Base-by-base conservation (phyloP, 1,140 invertebrate species). In the Eumaeus atala region DNA sequence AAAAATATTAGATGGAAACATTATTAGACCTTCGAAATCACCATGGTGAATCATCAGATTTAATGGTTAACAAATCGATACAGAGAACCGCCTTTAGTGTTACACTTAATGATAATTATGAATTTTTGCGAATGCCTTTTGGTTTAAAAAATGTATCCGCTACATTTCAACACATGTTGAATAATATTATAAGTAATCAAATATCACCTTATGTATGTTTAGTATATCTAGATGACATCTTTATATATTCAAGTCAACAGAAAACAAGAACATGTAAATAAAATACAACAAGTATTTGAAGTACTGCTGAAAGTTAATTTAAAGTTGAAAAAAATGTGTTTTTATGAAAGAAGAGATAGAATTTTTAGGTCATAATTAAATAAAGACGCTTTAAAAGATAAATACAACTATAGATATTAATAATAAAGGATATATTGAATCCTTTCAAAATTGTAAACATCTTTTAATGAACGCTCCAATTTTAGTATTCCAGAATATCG, bases 201-300 rank as follows among this genome's bases (percentile, higher is more conserved):
- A 51, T 48, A 67, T 4, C 57, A 48, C 44, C 56, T 54, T 28
- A 42, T 54, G 47, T 63, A 28, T 68, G 66, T 58, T 68, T 73
- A 52, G 68, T 81, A 7, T 88, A 85, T 54, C 44, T 83, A 37
- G 84, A 88, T 55, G 84, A 87, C 48, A 72, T 89, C 0, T 64
- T 89, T 3, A 63, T 88, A 11, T 79, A 67, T 53, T 36, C 49
- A 7, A 53, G n/a, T n/a, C 67, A 51, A 48, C 2, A 48, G 9
- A 33, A 52, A 51, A 63, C 61, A 21, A 54, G 21, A 28, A 6
- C 6, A 3, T 71, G 78, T 51, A 60, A 84, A 36, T 62, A 74
- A 36, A 79, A 86, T 87, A 8, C 42, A 51, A 34, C 14, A 64
- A 38, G 59, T 86, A 8, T 80, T 88, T 49, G 21, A 64, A 9